Base-by-base conservation (phyloP, 2,113 vertebrate genomes). In the Gorilla gorilla region DNA sequence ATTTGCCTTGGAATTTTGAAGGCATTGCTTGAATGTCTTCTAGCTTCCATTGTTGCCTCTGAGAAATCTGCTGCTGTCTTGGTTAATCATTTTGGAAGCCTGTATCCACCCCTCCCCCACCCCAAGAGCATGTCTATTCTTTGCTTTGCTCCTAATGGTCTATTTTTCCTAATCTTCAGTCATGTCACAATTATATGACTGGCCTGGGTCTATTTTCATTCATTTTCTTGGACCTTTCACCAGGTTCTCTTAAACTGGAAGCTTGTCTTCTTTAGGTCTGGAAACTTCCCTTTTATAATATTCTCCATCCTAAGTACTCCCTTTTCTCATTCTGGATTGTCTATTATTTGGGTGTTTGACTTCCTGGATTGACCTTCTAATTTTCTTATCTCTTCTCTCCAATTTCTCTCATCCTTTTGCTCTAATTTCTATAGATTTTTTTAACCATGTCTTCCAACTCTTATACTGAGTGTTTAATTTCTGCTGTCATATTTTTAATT, bases 401-500 rank as follows among this genome's bases (percentile, higher is more conserved):
- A 66, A 6, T 68, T 94, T 88, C 5, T 72, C 45, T 85, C 50
- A 48, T 61, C 55, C 9, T 79, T 86, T 88, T 66, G 40, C 38
- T 90, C 14, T 92, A 22, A 89, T 97, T 81, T 85, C 59, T 85
- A 1, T 40, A 93, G 78, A 22, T 40, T 93, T 97, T 79, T 25
- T 88, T 57, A 93, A 45, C 48, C 0, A 3, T 32, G 30, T 73
- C 50, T 90, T 89, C 25, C 22, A 78, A 1, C 64, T 85, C 81
- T 93, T 72, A 87, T 8, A 38, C 76, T n/a, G 88, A 70, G 32
- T 45, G 81, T 95, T 93, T 75, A 55, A 57, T 94, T 76, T 89
- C 72, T 85, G 52, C 38, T 76, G 25, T 91, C 27, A 6, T 57
- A 61, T 73, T 87, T 92, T 95, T 87, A 84, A 76, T 80, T 96